phyloP scores from a whole-genome alignment of 2,888 invertebrate species.

The Chorisops tibialis region DNA sequence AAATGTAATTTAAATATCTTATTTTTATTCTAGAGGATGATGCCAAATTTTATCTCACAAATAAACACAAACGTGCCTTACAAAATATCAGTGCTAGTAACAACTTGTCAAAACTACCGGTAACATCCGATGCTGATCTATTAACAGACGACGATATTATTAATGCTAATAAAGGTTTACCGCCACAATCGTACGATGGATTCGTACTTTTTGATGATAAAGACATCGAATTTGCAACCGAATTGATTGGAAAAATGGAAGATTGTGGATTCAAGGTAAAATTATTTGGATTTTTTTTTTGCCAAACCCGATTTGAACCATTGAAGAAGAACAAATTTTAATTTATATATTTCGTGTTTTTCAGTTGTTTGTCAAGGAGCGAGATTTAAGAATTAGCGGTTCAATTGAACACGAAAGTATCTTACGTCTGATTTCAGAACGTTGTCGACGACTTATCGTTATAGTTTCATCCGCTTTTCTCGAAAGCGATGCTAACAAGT shows the following conservation, averaged over 20 bases:
- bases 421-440: constrained; percentile 67
- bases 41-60: constrained; percentile 30
- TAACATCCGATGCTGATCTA: constrained; percentile 35
- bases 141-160: constrained; percentile 58
- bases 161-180: constrained; percentile 51
- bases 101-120: constrained; percentile 4
- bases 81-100: not conserved
- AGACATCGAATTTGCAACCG: constrained; percentile 66
- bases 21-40: constrained; percentile 32
- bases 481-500: constrained; percentile 69
- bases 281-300: constrained; percentile 6
- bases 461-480: constrained; percentile 76
- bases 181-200: constrained; percentile 70
- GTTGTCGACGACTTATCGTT: constrained; percentile 76
- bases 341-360: constrained; percentile 28
- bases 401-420: constrained; percentile 70
- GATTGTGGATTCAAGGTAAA: constrained; percentile 63
- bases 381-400: constrained; percentile 68
- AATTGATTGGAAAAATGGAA: constrained; percentile 63
- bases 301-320: not conserved
- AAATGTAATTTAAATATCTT: no score
- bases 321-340: not conserved
- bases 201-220: constrained; percentile 73
- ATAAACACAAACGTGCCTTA: constrained; percentile 21
- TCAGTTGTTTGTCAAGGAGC: constrained; percentile 72